phyloP scores from a whole-genome alignment of 2,888 invertebrate species.

The Scelioninae gen. 1 region DNA sequence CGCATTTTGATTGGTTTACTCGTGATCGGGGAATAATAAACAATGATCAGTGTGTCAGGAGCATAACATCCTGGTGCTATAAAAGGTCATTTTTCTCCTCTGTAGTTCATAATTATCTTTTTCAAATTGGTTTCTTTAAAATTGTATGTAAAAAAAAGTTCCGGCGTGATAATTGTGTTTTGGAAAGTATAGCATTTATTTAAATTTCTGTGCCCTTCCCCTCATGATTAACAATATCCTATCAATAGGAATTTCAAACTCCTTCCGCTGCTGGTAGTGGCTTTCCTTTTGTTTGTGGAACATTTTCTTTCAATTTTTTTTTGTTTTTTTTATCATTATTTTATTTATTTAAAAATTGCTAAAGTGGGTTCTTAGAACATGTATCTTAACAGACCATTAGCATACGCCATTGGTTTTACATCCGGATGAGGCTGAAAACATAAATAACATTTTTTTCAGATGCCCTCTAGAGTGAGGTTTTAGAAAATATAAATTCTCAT shows the following conservation, averaged over 20 bases:
- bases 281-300: not conserved
- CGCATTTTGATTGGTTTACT: conserved; percentile 81
- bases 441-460: conserved; percentile 14
- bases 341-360: conserved; percentile 71
- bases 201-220: conserved; percentile 11
- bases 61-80: not conserved
- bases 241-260: not conserved
- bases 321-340: conserved; percentile 2
- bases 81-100: not conserved
- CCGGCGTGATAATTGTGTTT: not conserved
- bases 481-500: no score
- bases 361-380: conserved; percentile 87
- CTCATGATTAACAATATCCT: conserved; percentile 73
- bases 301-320: not conserved
- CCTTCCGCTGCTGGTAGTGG: not conserved
- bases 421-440: conserved; percentile 96
- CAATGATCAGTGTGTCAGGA: conserved; percentile 45
- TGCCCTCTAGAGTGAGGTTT: no score
- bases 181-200: not conserved
- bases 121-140: not conserved
- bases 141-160: not conserved
- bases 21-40: conserved; percentile 74
- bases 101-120: no score
- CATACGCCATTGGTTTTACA: conserved; percentile 98
- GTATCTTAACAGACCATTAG: conserved; percentile 92